Conservation (phyloP, 30 jellyfish, hydroid and myxozoan genomes). For the Catostylus mosaicus region DNA sequence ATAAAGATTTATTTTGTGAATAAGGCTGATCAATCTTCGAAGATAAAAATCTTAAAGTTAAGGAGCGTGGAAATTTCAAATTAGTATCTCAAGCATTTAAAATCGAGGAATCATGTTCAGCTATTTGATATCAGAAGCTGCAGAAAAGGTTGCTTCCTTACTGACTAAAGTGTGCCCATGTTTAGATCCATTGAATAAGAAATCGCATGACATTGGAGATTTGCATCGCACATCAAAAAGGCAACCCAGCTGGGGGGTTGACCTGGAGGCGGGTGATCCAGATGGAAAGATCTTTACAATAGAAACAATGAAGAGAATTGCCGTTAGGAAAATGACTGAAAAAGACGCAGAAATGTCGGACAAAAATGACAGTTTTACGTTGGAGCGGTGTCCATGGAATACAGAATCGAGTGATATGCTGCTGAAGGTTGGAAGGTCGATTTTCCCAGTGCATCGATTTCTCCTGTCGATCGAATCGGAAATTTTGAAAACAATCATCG, state of each 20-base stretch:
- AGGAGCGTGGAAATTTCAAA: background rate
- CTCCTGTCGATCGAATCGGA: slow-evolving; percentile 69
- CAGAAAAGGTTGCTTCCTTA: slow-evolving; percentile 15
- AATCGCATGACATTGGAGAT: slow-evolving; percentile 14
- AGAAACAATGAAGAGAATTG: slow-evolving; percentile 54
- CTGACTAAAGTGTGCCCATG: slow-evolving; percentile 39
- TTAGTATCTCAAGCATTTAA: background rate
- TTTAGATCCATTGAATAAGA: slow-evolving; percentile 14
- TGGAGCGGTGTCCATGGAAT: slow-evolving; percentile 66
- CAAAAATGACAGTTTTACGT: background rate
- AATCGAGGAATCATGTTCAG: slow-evolving; percentile 21
- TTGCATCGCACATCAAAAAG: slow-evolving; percentile 17
- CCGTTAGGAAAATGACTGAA: background rate
- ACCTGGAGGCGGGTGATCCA: background rate
- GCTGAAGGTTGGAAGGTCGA: slow-evolving; percentile 56
- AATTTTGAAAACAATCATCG: slow-evolving; percentile 57
- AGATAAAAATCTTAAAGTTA: background rate
- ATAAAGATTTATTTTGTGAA: background rate
- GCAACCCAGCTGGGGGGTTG: slow-evolving; percentile 17
- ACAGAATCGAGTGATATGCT: slow-evolving; percentile 56
- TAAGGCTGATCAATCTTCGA: no score
- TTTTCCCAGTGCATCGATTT: slow-evolving; percentile 60
- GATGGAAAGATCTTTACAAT: slow-evolving; percentile 39
- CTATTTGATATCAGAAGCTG: slow-evolving; percentile 6
- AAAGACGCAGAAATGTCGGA: background rate